Evolutionary conservation across 2,888 invertebrate genomes (phyloP).

Genomic region (Cryptocephalus moraei): DNA sequence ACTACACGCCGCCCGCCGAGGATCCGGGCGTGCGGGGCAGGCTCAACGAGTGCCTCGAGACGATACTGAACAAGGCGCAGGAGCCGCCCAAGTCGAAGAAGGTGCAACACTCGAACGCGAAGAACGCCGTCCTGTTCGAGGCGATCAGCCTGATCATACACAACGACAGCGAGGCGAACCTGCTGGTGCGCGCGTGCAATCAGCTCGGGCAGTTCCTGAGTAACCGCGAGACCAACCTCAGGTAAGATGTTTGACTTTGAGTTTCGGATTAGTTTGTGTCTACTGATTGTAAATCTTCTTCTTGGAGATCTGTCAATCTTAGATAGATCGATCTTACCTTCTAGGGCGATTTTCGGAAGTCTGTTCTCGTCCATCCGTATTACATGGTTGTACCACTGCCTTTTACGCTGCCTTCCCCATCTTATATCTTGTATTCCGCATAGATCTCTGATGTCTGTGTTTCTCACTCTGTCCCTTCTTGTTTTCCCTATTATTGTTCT

Average conservation of each 20-base stretch:
- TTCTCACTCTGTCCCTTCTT: no score
- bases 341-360: no score
- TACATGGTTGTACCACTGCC: no score
- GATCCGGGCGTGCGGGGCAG: slow-evolving; percentile 95
- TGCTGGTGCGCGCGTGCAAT: slow-evolving; percentile 95
- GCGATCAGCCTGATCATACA: slow-evolving; percentile 99
- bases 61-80: slow-evolving; percentile 96
- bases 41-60: slow-evolving; percentile 95
- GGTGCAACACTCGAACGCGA: slow-evolving; percentile 99
- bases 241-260: slow-evolving; percentile 32
- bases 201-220: slow-evolving; percentile 97
- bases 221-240: slow-evolving; percentile 93
- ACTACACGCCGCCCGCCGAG: slow-evolving; percentile 94
- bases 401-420: no score
- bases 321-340: no score
- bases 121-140: slow-evolving; percentile 98
- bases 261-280: no score
- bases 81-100: slow-evolving; percentile 99
- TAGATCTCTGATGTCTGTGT: no score
- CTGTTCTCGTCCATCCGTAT: no score
- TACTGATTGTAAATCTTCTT: no score
- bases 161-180: slow-evolving; percentile 94
- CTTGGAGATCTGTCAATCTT: no score
- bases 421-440: no score
- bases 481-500: no score